Base-by-base conservation (phyloP, 2,888 invertebrate genomes). In the Lutraria lutraria region DNA sequence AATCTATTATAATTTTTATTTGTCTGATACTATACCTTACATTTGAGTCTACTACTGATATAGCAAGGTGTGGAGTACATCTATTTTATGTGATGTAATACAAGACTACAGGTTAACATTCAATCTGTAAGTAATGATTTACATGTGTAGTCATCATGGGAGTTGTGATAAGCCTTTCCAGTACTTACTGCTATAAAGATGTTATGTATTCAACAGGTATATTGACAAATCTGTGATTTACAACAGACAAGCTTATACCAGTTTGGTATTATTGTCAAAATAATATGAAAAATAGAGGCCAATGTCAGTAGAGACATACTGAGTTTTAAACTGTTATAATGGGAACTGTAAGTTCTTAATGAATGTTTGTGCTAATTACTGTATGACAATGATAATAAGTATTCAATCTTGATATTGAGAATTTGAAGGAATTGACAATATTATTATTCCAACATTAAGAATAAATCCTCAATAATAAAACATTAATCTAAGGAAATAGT, bases 161-260 rank as follows among this genome's bases (percentile, higher is more conserved):
- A 21, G 6, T 6, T 68, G 25, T n/a, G 63, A 68, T 68, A 68
- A 68, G 63, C 25, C 13, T n/a, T 68, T 25, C 6, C 10, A 68
- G 56, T 25, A 1, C 43, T 4, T 25, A 68, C 25, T 68, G 12
- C 25, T 25, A 25, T n/a, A 25, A 68, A n/a, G 25, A 25, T 43
- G 25, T 63, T n/a, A 19, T n/a, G 6, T n/a, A n/a, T 68, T 68
- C 63, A 68, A 68, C 63, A 68, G 63, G 63, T 68, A 63, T 63
- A 25, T 25, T 68, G 63, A 25, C 63, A 25, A 68, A 68, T 68
- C 63, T 6, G 0, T 68, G 63, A 68, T 68, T 68, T 68, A 25
- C 25, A 25, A 25, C 25, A 6, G 25, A 25, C 25, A 25, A 68
- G 12, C 25, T 68, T 68, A 13, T 13, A 25, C n/a, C 25, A 25